Evolutionary conservation across 2,888 invertebrate genomes (phyloP).

Genomic region (Dryocosmus kuriphilus): DNA sequence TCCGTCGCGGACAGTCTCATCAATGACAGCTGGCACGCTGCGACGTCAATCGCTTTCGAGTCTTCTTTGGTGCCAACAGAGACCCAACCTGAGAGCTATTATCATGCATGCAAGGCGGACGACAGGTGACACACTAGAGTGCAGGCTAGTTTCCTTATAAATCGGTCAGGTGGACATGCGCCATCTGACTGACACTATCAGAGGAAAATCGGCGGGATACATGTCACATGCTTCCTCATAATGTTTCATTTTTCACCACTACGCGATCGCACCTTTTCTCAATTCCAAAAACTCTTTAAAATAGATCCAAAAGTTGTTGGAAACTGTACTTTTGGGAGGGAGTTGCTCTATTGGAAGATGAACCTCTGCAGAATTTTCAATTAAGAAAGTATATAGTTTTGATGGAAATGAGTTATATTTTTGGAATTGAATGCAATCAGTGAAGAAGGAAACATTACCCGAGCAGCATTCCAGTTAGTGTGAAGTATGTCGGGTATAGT

Average conservation of each 20-base stretch:
- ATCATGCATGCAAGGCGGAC: conserved; percentile 71
- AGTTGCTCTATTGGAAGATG: too few species aligned
- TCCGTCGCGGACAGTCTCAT: conserved; percentile 41
- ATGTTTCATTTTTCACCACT: conserved; percentile 67
- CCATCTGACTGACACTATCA: conserved; percentile 71
- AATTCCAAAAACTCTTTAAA: neutral
- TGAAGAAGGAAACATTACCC: conserved; percentile 69
- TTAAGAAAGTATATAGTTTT: neutral
- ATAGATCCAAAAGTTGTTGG: conserved; percentile 16
- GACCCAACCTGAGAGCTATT: conserved; percentile 62
- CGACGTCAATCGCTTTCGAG: conserved; percentile 38
- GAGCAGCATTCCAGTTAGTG: conserved; percentile 63
- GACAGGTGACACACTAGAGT: conserved; percentile 74
- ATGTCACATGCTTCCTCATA: conserved; percentile 61
- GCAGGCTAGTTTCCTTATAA: conserved; percentile 72
- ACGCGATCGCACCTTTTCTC: conserved; percentile 26
- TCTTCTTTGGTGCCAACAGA: conserved; percentile 47
- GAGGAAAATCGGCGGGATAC: conserved; percentile 59
- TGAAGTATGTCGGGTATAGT: conserved; percentile 53
- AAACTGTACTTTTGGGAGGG: too few species aligned
- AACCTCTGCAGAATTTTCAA: neutral
- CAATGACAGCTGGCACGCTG: conserved; percentile 55
- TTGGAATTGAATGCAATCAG: conserved; percentile 48
- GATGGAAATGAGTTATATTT: conserved; percentile 39
- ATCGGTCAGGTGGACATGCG: conserved; percentile 75